Conservation (phyloP, 2,888 invertebrate genomes). For the Lymantria monacha region DNA sequence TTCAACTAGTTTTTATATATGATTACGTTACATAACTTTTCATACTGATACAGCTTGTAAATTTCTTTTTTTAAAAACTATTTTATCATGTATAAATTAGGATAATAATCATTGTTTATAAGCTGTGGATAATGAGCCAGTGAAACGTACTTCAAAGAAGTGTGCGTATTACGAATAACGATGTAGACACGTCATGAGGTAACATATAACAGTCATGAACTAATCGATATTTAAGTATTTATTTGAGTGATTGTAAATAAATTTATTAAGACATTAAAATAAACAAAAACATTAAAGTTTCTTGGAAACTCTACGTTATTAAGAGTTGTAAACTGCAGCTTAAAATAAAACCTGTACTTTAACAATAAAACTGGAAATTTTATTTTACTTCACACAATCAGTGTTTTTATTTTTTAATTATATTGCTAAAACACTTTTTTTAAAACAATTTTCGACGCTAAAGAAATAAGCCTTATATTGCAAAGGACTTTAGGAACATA, state of each 20-base stretch:
- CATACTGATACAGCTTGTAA: constrained; percentile 46
- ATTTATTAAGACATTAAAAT: constrained; percentile 47
- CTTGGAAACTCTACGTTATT: constrained; percentile 75
- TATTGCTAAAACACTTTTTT: too few species aligned
- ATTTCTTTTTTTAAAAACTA: constrained; percentile 55
- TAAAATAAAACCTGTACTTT: constrained; percentile 72
- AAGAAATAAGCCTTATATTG: too few species aligned
- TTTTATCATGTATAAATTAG: constrained; percentile 55
- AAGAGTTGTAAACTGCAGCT: constrained; percentile 74
- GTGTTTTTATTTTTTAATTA: too few species aligned
- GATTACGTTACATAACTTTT: constrained; percentile 30
- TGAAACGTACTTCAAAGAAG: constrained; percentile 64
- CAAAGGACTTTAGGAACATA: too few species aligned
- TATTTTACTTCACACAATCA: background rate
- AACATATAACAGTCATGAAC: constrained; percentile 30
- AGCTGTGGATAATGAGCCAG: constrained; percentile 15
- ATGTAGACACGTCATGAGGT: background rate
- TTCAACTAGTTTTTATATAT: constrained; percentile 30
- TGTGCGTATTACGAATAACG: constrained; percentile 40
- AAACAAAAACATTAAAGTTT: constrained; percentile 59
- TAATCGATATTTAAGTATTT: constrained; percentile 34
- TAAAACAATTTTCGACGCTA: too few species aligned
- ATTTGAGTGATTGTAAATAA: constrained; percentile 55
- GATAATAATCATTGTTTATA: constrained; percentile 39
- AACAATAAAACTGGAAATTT: constrained; percentile 28